phyloP scores from a whole-genome alignment of 2,797 vertebrate species.

The Aplochiton taeniatus region DNA sequence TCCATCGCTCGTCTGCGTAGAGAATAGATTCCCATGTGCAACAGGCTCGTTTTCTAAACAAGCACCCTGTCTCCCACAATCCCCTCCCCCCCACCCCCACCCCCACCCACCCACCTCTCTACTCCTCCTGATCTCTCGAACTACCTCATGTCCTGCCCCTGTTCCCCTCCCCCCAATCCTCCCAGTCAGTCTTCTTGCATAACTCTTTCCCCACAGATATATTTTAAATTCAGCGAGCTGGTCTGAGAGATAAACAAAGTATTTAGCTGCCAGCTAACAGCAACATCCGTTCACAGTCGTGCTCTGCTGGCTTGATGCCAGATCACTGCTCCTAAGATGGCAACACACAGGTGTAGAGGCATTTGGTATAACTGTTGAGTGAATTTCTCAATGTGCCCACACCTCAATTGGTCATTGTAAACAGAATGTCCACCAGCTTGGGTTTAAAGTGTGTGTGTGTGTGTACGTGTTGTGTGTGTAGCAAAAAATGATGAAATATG shows the following conservation, averaged over 20 bases:
- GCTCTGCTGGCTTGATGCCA: too few relatives aligned
- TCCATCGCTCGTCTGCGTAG: slow-evolving; percentile 54
- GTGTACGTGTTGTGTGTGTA: not conserved
- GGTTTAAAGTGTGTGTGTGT: not conserved
- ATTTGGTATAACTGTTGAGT: not conserved
- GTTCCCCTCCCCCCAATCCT: not conserved
- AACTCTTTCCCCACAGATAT: not conserved
- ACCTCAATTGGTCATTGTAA: not conserved
- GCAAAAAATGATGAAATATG: not conserved
- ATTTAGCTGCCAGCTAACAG: too few relatives aligned
- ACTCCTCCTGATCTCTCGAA: not conserved
- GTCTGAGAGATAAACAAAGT: too few relatives aligned
- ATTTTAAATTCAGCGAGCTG: too few relatives aligned
- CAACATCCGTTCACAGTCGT: too few relatives aligned
- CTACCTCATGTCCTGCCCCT: not conserved
- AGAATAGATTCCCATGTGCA: slow-evolving; percentile 68
- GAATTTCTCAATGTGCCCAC: not conserved
- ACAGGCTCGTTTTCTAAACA: slow-evolving; percentile 37
- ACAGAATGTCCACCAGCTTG: not conserved
- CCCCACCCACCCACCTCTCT: not conserved
- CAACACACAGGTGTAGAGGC: not conserved
- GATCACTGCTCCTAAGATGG: not conserved
- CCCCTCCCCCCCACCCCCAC: slow-evolving; percentile 28
- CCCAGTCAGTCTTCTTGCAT: not conserved
- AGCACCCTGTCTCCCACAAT: not conserved